Evolutionary conservation across 2,797 vertebrate species (phyloP).

Genomic region (Epinephelus awoara): DNA sequence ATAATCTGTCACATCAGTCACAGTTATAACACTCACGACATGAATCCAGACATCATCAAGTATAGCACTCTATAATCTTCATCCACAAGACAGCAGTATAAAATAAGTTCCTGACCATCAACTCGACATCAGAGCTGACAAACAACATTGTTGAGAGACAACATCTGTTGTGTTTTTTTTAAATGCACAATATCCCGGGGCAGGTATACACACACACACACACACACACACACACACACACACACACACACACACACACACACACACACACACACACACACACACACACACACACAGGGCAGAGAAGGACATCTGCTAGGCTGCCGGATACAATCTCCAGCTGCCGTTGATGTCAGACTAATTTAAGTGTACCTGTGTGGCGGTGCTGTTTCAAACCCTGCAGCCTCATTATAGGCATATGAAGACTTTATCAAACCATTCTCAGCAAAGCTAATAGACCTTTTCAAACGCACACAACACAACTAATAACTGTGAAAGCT

Average conservation of each 20-base stretch:
- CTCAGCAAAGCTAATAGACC: constrained; percentile 35
- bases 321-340: constrained; percentile 60
- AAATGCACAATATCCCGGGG: constrained; percentile 47
- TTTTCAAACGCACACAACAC: constrained; percentile 13
- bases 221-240: background rate
- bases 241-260: constrained; percentile 8
- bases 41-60: background rate
- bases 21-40: background rate
- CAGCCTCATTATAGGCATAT: constrained; percentile 45
- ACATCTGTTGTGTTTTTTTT: constrained; percentile 56
- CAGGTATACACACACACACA: constrained; percentile 19
- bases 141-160: constrained; percentile 41
- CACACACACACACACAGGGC: constrained; percentile 9
- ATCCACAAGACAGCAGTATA: background rate
- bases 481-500: constrained; percentile 35
- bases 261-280: constrained; percentile 11
- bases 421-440: constrained; percentile 44
- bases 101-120: constrained; percentile 11
- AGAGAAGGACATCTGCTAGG: constrained; percentile 54
- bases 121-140: constrained; percentile 47
- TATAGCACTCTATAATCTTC: background rate
- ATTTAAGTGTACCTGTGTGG: constrained; percentile 44
- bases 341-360: constrained; percentile 54
- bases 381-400: constrained; percentile 34
- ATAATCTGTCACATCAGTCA: background rate